These are phyloP conservation scores for Calliphora vicina DNA, from an alignment of 1,140 invertebrate species.

Conservation along the genomic window DNA sequence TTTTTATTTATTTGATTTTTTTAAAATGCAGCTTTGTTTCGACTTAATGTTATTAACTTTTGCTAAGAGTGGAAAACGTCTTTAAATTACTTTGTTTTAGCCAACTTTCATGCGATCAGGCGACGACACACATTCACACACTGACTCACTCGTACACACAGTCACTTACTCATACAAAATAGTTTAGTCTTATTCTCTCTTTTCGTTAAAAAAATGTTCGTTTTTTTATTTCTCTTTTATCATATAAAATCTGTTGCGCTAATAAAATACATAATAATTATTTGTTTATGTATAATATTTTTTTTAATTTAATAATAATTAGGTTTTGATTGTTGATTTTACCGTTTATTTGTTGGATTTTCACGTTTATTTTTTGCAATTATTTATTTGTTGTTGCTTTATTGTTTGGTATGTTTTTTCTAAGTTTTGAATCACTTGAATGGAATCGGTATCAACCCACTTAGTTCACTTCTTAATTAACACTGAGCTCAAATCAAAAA, in stretches of 20 bases:
- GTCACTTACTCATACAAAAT: too few relatives aligned
- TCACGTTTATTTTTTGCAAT: neutral
- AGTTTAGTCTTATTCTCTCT: too few relatives aligned
- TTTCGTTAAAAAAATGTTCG: neutral
- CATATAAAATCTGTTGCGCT: neutral
- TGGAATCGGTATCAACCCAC: constrained; percentile 7
- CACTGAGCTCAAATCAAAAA: constrained; percentile 59
- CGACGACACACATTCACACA: too few relatives aligned
- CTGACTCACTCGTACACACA: too few relatives aligned
- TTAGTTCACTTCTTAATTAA: constrained; percentile 40
- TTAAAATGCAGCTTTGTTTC: too few relatives aligned
- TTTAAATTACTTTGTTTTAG: too few relatives aligned
- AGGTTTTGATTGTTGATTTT: neutral
- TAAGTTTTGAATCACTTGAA: constrained; percentile 1
- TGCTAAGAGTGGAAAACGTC: too few relatives aligned
- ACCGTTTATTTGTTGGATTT: neutral
- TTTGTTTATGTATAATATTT: too few relatives aligned
- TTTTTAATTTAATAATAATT: neutral
- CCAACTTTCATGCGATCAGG: too few relatives aligned
- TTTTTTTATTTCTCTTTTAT: neutral
- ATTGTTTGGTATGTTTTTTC: neutral
- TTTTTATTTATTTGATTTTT: too few relatives aligned
- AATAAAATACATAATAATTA: too few relatives aligned
- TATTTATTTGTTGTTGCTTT: neutral
- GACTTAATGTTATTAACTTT: too few relatives aligned